Conservation (phyloP, 1,140 invertebrate genomes). For the Sycophila sp. region DNA sequence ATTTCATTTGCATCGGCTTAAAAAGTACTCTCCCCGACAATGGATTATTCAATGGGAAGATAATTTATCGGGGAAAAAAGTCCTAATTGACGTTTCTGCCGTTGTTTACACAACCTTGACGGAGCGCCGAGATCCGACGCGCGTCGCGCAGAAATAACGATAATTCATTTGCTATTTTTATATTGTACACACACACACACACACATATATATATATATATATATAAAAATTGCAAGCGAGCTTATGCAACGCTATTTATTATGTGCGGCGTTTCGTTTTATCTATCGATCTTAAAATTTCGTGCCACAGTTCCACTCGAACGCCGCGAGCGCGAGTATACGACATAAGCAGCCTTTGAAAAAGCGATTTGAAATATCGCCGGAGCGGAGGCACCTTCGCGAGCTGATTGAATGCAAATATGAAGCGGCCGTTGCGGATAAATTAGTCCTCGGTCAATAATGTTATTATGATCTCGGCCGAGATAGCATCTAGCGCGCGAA, state of each 20-base stretch:
- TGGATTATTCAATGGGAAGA: not conserved
- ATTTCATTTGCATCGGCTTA: slow-evolving; percentile 4
- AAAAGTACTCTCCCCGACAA: not conserved
- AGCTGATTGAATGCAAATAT: slow-evolving; percentile 15
- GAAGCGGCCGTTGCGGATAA: not conserved
- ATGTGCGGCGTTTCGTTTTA: not conserved
- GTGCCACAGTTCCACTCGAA: too few species aligned
- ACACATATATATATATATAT: too few species aligned
- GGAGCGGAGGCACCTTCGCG: not conserved
- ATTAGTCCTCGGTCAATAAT: slow-evolving; percentile 18
- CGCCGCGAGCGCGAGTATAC: too few species aligned
- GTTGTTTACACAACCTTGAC: slow-evolving; percentile 16
- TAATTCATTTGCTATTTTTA: not conserved
- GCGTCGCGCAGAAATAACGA: not conserved
- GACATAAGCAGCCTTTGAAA: too few species aligned
- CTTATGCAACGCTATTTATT: not conserved
- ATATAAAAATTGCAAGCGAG: not conserved
- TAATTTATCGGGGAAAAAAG: not conserved
- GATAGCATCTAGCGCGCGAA: slow-evolving; percentile 2
- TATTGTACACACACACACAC: not conserved
- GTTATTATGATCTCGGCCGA: slow-evolving; percentile 30
- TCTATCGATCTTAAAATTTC: not conserved
- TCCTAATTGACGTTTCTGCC: not conserved
- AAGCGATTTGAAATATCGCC: not conserved
- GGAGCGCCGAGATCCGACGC: not conserved